Percentiles rank a stretch among this genome's conserved stretches.
These are phyloP conservation scores for Elymnias hypermnestra DNA, from an alignment of 1,140 invertebrate genomes.

Conservation along the genomic window DNA sequence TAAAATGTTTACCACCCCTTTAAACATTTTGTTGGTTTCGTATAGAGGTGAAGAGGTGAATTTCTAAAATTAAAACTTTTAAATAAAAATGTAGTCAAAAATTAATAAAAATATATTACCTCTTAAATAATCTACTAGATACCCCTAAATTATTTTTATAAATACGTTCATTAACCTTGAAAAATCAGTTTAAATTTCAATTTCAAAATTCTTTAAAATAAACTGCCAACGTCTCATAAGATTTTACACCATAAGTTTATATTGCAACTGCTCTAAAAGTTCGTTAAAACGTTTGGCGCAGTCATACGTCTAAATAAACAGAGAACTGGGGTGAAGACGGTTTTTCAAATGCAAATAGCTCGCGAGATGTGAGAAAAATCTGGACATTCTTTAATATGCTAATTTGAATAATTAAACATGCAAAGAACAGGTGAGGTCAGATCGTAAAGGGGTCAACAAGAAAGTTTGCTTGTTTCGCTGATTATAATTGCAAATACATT, in stretches of 20 bases:
- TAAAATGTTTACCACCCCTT: too few relatives aligned
- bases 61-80: too few relatives aligned
- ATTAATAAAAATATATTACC: too few relatives aligned
- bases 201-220: too few relatives aligned
- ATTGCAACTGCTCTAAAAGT: conserved; percentile 3
- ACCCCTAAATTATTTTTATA: background rate
- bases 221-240: too few relatives aligned
- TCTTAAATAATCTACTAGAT: too few relatives aligned
- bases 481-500: conserved; percentile 33
- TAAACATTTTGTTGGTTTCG: too few relatives aligned
- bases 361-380: conserved; percentile 27
- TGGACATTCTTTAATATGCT: conserved; percentile 25
- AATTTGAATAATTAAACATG: conserved; percentile 32
- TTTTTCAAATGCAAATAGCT: conserved; percentile 19
- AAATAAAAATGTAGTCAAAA: too few relatives aligned
- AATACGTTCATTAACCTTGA: too few relatives aligned
- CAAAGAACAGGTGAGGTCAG: conserved; percentile 50
- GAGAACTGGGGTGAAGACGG: conserved; percentile 4
- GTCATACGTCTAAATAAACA: conserved; percentile 5
- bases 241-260: background rate
- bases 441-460: conserved; percentile 33
- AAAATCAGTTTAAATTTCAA: too few relatives aligned
- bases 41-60: too few relatives aligned
- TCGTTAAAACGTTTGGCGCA: conserved; percentile 18
- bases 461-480: conserved; percentile 10